Evolutionary conservation across 2,888 invertebrate genomes (phyloP).

Genomic region (Ochropacha duplaris): DNA sequence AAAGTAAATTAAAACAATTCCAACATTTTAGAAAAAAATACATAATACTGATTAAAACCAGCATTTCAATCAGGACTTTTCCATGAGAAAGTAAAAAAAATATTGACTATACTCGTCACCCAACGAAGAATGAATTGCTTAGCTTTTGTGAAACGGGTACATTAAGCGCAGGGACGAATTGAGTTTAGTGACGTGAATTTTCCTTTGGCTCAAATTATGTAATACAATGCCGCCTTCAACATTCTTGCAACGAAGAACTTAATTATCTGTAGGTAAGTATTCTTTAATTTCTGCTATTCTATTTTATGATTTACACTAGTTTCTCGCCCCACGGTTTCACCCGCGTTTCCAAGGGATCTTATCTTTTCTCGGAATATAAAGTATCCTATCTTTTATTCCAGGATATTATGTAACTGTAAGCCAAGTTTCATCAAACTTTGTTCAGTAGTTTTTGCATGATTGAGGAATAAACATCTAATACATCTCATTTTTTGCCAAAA

Average conservation of each 20-base stretch:
- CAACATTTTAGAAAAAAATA: too few species aligned
- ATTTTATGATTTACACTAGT: too few species aligned
- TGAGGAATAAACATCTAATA: too few species aligned
- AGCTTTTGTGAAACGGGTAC: constrained; percentile 16
- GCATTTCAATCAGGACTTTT: background rate
- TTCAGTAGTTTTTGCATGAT: too few species aligned
- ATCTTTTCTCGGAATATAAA: too few species aligned
- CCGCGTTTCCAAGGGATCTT: too few species aligned
- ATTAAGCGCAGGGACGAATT: constrained; percentile 15
- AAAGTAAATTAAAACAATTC: too few species aligned
- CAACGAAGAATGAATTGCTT: constrained; percentile 16
- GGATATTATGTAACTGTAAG: too few species aligned
- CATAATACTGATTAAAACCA: background rate
- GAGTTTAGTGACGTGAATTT: background rate
- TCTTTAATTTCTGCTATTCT: background rate
- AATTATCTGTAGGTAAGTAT: background rate
- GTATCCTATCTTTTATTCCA: too few species aligned
- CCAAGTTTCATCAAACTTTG: too few species aligned
- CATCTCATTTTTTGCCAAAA: too few species aligned
- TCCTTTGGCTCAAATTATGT: constrained; percentile 6
- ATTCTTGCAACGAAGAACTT: constrained; percentile 1
- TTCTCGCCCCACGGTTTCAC: too few species aligned
- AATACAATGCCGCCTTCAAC: constrained; percentile 10
- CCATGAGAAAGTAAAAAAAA: background rate
- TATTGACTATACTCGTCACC: constrained; percentile 23